Conservation (phyloP, 2,113 vertebrate species). For the Dascyllus trimaculatus region DNA sequence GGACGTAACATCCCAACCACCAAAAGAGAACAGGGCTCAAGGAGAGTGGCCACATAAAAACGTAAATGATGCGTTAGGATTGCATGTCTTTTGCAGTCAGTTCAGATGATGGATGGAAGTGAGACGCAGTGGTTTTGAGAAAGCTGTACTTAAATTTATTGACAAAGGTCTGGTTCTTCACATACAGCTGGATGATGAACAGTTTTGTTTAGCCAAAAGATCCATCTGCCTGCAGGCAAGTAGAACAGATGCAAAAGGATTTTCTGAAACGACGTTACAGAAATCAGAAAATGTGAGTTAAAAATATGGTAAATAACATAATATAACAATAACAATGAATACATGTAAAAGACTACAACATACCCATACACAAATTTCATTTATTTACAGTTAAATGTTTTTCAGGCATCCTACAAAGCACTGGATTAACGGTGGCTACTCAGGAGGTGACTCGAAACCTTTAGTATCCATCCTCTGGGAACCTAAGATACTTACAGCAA, state of each 20-base stretch:
- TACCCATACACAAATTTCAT: neutral
- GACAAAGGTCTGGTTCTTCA: conserved; percentile 13
- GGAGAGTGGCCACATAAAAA: conserved; percentile 6
- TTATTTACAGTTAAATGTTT: neutral
- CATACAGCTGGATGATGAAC: conserved; percentile 1
- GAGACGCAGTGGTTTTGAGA: neutral
- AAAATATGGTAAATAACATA: too few species aligned
- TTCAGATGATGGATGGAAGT: conserved; percentile 39
- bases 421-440: neutral
- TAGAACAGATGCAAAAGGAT: neutral
- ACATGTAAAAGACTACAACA: neutral
- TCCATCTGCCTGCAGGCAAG: neutral
- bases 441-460: neutral
- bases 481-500: neutral
- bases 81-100: neutral
- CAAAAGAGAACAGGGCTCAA: neutral
- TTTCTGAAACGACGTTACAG: too few species aligned
- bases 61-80: conserved; percentile 12
- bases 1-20: neutral
- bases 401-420: neutral
- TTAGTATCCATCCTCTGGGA: neutral
- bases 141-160: conserved; percentile 17
- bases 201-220: neutral
- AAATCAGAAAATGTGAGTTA: too few species aligned
- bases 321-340: too few species aligned